Conservation (phyloP, 2,797 vertebrate species). For the Cynopterus sphinx region DNA sequence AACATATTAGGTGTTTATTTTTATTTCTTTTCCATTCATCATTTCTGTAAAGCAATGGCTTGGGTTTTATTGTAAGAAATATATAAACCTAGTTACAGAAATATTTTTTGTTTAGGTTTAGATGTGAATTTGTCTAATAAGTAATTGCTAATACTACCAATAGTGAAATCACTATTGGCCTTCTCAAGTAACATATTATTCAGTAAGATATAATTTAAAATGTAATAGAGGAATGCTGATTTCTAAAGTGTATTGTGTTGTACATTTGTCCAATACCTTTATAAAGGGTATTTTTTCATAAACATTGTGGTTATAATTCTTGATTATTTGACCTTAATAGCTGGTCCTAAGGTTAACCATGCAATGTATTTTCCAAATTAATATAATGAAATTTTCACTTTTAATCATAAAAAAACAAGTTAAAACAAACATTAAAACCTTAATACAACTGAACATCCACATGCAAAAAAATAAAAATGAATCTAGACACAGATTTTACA, state of each 20-base stretch:
- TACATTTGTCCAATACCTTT: neutral
- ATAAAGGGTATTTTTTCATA: neutral
- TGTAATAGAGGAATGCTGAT: neutral
- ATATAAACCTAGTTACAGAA: neutral
- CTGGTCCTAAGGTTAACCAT: neutral
- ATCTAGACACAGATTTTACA: neutral
- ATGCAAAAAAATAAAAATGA: neutral
- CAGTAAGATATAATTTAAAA: neutral
- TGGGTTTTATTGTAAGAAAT: neutral
- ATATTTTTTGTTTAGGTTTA: neutral
- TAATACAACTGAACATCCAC: neutral
- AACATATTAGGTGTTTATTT: conserved; percentile 69
- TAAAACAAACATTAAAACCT: neutral
- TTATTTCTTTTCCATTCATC: conserved; percentile 70
- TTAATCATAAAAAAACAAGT: neutral
- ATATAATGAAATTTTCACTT: neutral
- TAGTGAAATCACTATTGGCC: neutral
- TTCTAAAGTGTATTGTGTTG: neutral
- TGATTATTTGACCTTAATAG: neutral
- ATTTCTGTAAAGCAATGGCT: conserved; percentile 46
- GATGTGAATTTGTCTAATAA: neutral
- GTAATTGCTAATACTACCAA: neutral
- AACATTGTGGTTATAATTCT: neutral
- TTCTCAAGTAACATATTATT: neutral
- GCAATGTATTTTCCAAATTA: neutral